Evolutionary conservation across 2,113 vertebrate genomes (phyloP).

Genomic region (Poecilia latipinna): DNA sequence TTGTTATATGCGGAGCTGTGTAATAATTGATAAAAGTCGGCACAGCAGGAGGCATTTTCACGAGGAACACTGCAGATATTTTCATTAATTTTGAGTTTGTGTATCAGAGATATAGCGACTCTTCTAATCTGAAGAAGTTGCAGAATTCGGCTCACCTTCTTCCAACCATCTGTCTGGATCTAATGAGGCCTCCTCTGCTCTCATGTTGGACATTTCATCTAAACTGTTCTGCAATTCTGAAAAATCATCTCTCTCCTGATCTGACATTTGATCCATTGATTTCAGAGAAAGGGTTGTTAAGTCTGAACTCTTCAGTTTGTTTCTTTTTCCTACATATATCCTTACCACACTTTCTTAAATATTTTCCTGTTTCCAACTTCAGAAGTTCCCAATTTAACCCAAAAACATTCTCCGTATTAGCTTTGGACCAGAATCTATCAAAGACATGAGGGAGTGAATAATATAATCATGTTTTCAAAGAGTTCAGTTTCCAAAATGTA

Average conservation of each 20-base stretch:
- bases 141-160: too few relatives aligned
- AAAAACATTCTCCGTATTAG: not conserved
- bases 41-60: too few relatives aligned
- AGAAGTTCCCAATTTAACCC: not conserved
- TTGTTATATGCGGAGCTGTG: too few relatives aligned
- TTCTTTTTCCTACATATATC: not conserved
- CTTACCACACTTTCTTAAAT: not conserved
- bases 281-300: not conserved
- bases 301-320: not conserved
- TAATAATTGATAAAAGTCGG: too few relatives aligned
- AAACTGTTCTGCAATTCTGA: not conserved
- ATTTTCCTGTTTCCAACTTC: not conserved
- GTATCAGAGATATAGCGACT: too few relatives aligned
- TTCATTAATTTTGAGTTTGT: too few relatives aligned
- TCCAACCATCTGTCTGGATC: too few relatives aligned
- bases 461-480: not conserved
- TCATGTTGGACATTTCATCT: not conserved
- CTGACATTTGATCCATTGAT: not conserved
- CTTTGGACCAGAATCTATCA: not conserved
- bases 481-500: not conserved
- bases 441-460: not conserved
- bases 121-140: too few relatives aligned
- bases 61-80: too few relatives aligned
- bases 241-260: not conserved
- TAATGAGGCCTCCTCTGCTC: not conserved